A percentile compares a stretch with the other conserved stretches of the same genome.
Evolutionary conservation across 2,113 vertebrate genomes (phyloP).

Genomic region (Origma solitaria): DNA sequence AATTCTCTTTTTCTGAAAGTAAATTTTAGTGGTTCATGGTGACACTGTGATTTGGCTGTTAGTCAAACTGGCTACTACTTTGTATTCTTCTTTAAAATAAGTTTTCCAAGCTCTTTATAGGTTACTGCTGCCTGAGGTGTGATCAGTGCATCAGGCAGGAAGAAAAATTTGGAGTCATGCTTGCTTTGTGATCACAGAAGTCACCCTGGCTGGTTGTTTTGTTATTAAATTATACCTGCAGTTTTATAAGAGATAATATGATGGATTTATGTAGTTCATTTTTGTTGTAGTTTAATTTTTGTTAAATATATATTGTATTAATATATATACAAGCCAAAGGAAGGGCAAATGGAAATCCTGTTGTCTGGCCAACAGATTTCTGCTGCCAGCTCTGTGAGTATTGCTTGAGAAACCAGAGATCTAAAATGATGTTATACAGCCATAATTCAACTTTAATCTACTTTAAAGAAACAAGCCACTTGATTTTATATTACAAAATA

Average conservation of each 20-base stretch:
- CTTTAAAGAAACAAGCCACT: conserved; percentile 21
- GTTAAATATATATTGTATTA: not conserved
- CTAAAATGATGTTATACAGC: conserved; percentile 3
- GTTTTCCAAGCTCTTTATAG: not conserved
- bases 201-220: not conserved
- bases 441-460: conserved; percentile 20
- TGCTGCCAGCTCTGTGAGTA: not conserved
- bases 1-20: not conserved
- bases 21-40: not conserved
- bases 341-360: not conserved
- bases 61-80: not conserved
- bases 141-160: not conserved
- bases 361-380: not conserved
- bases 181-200: not conserved
- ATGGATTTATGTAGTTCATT: not conserved
- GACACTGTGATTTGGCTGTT: not conserved
- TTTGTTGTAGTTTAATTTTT: not conserved
- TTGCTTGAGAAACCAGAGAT: not conserved
- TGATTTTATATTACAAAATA: not conserved
- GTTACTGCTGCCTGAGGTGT: not conserved
- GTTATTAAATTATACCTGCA: not conserved
- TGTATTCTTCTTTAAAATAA: not conserved
- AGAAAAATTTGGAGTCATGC: not conserved
- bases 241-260: not conserved
- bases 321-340: not conserved